phyloP scores from a whole-genome alignment of 2,888 invertebrate species.

The Andrena hattorfiana region DNA sequence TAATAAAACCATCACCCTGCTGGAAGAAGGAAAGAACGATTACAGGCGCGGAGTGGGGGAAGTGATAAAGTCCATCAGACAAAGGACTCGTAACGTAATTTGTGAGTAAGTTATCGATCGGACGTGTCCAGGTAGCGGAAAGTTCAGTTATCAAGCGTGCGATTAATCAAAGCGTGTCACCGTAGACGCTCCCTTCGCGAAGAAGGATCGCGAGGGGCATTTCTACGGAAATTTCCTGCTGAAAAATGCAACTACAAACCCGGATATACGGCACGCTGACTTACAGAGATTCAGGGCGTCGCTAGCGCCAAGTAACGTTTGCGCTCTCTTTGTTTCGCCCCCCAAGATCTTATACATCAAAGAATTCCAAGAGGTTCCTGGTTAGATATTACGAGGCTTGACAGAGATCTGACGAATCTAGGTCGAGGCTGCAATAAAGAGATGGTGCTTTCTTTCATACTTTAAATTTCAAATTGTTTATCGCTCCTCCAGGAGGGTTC shows the following conservation, averaged over 20 bases:
- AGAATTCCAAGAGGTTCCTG: slow-evolving; percentile 18
- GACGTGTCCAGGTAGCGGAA: slow-evolving; percentile 12
- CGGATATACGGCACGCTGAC: neutral
- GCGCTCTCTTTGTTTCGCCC: slow-evolving; percentile 25
- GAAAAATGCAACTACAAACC: neutral
- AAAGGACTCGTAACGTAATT: slow-evolving; percentile 28
- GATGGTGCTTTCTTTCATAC: slow-evolving; percentile 20
- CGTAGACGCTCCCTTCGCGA: neutral
- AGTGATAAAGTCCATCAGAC: slow-evolving; percentile 17
- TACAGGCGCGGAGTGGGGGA: neutral
- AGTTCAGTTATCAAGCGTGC: slow-evolving; percentile 14
- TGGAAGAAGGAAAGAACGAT: too few relatives aligned
- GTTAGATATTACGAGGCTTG: slow-evolving; percentile 12
- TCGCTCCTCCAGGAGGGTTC: neutral
- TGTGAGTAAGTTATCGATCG: slow-evolving; percentile 38
- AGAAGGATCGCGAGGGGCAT: too few relatives aligned
- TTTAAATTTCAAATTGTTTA: slow-evolving; percentile 38
- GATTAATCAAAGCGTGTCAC: slow-evolving; percentile 13
- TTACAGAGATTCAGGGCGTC: neutral
- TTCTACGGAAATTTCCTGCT: neutral
- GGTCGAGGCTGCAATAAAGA: slow-evolving; percentile 38
- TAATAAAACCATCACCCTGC: too few relatives aligned
- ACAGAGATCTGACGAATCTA: slow-evolving; percentile 43
- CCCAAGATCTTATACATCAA: neutral
- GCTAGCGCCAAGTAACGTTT: slow-evolving; percentile 22